phyloP scores from a whole-genome alignment of 2,113 vertebrate genomes.

The Rana temporaria region DNA sequence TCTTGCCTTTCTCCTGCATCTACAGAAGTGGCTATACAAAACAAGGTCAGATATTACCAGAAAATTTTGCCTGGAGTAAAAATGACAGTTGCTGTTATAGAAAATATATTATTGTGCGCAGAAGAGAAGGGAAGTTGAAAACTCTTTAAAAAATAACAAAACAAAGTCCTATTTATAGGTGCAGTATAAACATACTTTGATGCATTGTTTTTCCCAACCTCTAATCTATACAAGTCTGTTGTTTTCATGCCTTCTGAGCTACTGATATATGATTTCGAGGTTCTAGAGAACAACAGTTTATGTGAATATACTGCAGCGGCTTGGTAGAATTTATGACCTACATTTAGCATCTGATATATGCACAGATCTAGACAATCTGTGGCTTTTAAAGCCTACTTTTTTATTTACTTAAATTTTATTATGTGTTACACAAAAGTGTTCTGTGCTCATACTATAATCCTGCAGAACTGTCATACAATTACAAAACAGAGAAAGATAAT shows the following conservation, averaged over 20 bases:
- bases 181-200: no score
- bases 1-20: no score
- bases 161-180: no score
- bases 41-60: no score
- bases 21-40: no score
- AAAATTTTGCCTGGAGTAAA: no score
- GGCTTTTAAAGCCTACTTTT: slow-evolving; percentile 32
- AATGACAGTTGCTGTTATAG: no score
- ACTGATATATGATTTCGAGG: slow-evolving; percentile 37
- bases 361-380: slow-evolving; percentile 40
- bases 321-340: slow-evolving; percentile 48
- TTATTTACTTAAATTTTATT: not conserved
- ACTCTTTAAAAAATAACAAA: no score
- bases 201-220: no score
- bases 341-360: not conserved
- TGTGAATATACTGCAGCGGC: slow-evolving; percentile 38
- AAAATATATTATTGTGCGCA: no score
- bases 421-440: not conserved
- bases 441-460: not conserved
- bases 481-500: slow-evolving; percentile 19
- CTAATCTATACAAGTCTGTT: not conserved
- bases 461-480: not conserved
- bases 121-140: no score
- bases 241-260: slow-evolving; percentile 11
- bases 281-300: slow-evolving; percentile 50